Percentiles rank a stretch among this genome's conserved stretches.
These are phyloP conservation scores for Xerus inauris DNA, from an alignment of 2,113 vertebrate genomes.

Conservation along the genomic window DNA sequence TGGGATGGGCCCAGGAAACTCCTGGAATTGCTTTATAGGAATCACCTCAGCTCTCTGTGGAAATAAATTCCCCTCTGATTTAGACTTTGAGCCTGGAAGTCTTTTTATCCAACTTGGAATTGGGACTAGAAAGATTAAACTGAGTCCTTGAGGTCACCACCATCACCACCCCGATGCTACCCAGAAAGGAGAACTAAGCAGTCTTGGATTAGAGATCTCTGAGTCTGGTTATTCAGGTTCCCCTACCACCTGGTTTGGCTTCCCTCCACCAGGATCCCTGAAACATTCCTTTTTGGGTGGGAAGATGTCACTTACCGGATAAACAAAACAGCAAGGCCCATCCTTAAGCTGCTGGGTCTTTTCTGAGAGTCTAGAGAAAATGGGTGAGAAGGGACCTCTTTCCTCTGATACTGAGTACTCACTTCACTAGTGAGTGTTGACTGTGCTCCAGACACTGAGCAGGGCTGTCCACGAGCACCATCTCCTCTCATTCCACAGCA, in stretches of 20 bases:
- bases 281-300: not conserved
- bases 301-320: not conserved
- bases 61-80: not conserved
- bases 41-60: not conserved
- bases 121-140: not conserved
- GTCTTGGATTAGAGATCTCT: not conserved
- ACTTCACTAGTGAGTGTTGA: too few relatives aligned
- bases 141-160: not conserved
- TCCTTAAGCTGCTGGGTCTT: not conserved
- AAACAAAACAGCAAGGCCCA: not conserved
- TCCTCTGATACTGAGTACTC: not conserved
- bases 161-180: not conserved
- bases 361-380: not conserved
- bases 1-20: not conserved
- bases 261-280: not conserved
- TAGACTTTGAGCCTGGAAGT: not conserved
- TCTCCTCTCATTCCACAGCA: not conserved
- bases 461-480: not conserved
- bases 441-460: rapidly evolving
- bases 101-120: not conserved
- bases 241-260: not conserved
- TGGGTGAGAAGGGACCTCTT: not conserved
- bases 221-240: not conserved
- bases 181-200: not conserved
- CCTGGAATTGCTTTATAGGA: not conserved